Evolutionary conservation across 2,888 invertebrate species (phyloP), one percentile per base, ranked within the genome.

Genomic region (Pyrocoelia pectoralis): DNA sequence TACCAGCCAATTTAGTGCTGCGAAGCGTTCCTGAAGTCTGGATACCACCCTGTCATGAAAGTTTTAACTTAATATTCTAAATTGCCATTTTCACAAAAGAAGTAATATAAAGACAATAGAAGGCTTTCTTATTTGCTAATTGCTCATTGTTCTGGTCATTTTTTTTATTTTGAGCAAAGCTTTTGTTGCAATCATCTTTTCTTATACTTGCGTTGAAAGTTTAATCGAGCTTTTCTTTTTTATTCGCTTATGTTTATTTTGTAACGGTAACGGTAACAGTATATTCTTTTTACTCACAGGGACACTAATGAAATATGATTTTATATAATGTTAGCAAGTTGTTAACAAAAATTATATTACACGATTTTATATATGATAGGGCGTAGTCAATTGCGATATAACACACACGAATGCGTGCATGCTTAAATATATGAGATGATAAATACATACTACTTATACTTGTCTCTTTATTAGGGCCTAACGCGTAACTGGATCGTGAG

Each of bases 61-160:
- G 61, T 70, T 70, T 70, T 68, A 70, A 68, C 67, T 70, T 66
- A 70, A 70, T 68, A 68, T 68, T 69, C 65, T 62, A 66, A 70
- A 70, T 70, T 70, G 68, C 65, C 64, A 66, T 66, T 63, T 66
- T 64, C 67, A 66, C 65, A 69, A 70, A 70, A 67, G 68, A 68
- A 65, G 59, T 68, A 70, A 67, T 70, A 6, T 62, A 65, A 60
- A 61, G 60, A 61, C 59, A 65, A 58, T 66, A 61, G 67, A 56
- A 58, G 55, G 38, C 56, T 55, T 64, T 56, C 60, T 61, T 61
- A 67, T 67, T 65, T 65, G 64, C 61, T 67, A 67, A 67, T 67
- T 67, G 65, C 46, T 58, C 65, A 61, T 67, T 65, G 64, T 61
- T 56, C 58, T 55, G 56, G 57, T 61, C 61, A 53, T 60, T 62